A percentile compares a stretch with the other conserved stretches of the same genome.
These are phyloP conservation scores for Melanotaenia pygmaea DNA, from an alignment of 2,797 vertebrate species.

Conservation along the genomic window DNA sequence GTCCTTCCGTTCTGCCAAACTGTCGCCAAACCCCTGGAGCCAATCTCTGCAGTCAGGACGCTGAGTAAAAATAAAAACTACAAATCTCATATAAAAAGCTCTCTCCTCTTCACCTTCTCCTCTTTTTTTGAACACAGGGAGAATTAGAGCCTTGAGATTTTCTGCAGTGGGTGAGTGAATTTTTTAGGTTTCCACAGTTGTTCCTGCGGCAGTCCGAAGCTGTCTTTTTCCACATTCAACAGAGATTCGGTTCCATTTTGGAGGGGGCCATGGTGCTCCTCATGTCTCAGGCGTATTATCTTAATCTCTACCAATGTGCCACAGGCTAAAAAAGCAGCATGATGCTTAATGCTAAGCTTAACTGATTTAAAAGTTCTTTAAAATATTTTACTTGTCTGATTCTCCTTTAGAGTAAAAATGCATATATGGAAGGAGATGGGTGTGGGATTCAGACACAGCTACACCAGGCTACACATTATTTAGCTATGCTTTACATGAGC, in stretches of 20 bases:
- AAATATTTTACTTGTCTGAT: constrained; percentile 60
- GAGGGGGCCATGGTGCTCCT: constrained; percentile 34
- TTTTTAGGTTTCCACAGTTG: constrained; percentile 48
- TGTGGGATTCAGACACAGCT: constrained; percentile 26
- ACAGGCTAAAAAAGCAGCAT: constrained; percentile 58
- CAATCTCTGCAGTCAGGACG: constrained; percentile 36
- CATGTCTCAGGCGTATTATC: constrained; percentile 59
- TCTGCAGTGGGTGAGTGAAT: constrained; percentile 32
- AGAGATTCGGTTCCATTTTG: constrained; percentile 57
- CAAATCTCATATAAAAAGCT: constrained; percentile 30
- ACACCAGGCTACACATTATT: constrained; percentile 49
- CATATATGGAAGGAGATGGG: constrained; percentile 29
- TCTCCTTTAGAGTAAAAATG: constrained; percentile 42
- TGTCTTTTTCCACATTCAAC: constrained; percentile 63
- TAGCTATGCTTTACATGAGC: constrained; percentile 56
- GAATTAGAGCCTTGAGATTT: constrained; percentile 26
- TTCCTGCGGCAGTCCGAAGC: constrained; percentile 27
- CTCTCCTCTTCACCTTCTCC: background rate
- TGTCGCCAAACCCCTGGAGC: constrained; percentile 63
- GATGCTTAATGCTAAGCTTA: constrained; percentile 67
- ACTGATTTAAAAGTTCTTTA: constrained; percentile 76
- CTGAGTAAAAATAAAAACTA: constrained; percentile 42
- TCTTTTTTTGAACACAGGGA: constrained; percentile 24
- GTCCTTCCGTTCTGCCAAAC: constrained; percentile 23
- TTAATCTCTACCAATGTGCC: constrained; percentile 60